Evolutionary conservation across 2,113 vertebrate species (phyloP).

Genomic region (Rhinopomastus cyanomelas): DNA sequence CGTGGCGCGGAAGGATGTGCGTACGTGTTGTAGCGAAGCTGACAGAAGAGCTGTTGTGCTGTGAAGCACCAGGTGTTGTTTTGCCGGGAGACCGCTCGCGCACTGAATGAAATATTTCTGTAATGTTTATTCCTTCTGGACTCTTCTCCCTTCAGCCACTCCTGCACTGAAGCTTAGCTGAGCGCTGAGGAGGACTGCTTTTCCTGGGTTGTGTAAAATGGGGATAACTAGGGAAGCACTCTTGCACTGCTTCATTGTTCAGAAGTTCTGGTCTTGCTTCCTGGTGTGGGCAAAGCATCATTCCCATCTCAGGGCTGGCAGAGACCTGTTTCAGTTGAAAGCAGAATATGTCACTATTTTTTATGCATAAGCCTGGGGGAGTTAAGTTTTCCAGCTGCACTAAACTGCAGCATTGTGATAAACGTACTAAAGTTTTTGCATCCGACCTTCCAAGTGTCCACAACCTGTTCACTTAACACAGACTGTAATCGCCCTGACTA

Average conservation of each 20-base stretch:
- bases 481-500: background rate
- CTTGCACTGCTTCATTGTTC: background rate
- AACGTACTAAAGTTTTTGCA: background rate
- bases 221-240: background rate
- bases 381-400: background rate
- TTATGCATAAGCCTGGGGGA: background rate
- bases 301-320: fast-evolving
- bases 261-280: background rate
- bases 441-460: background rate
- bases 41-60: background rate
- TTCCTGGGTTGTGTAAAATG: background rate
- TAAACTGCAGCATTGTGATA: background rate
- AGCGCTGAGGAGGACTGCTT: background rate
- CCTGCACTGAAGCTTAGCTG: background rate
- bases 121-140: background rate
- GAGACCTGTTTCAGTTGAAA: background rate
- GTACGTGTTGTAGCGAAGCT: background rate
- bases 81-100: background rate
- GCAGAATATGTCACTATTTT: background rate
- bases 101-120: background rate
- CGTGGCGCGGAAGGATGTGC: background rate
- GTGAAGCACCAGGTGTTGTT: background rate
- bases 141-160: background rate
- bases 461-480: background rate
- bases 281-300: background rate